phyloP scores from a whole-genome alignment of 1,140 invertebrate species.

The Conus betulinus region DNA sequence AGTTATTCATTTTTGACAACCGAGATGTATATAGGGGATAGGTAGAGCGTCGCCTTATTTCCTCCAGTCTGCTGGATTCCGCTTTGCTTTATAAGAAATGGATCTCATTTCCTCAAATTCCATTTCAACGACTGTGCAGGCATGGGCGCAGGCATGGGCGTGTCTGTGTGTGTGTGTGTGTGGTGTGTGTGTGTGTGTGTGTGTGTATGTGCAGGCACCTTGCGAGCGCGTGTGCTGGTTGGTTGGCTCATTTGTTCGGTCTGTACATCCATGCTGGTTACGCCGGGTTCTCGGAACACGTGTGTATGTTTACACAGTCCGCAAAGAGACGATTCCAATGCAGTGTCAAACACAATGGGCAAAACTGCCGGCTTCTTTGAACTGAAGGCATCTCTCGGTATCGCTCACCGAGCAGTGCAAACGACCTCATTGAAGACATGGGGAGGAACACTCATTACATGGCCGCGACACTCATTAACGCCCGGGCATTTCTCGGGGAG shows the following conservation, averaged over 20 bases:
- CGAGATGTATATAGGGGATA: no score
- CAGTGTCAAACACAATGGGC: neutral
- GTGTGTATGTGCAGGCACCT: neutral
- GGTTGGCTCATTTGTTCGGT: neutral
- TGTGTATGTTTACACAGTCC: neutral
- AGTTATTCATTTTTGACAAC: no score
- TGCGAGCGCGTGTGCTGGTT: neutral
- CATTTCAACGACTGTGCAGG: neutral
- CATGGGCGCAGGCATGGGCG: neutral
- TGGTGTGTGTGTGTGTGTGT: slow-evolving; percentile 22
- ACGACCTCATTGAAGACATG: neutral
- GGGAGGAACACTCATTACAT: neutral
- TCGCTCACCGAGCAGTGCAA: neutral
- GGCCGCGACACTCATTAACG: neutral
- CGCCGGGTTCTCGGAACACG: no score
- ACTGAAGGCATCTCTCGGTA: neutral
- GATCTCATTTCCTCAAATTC: no score
- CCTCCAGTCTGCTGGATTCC: no score
- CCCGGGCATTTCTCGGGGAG: neutral
- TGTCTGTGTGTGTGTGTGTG: slow-evolving; percentile 5
- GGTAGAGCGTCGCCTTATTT: no score
- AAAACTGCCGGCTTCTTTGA: neutral
- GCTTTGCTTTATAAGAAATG: no score
- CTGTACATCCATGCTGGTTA: no score
- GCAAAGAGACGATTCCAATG: neutral